These are phyloP conservation scores for Eupleurogrammus muticus DNA, from an alignment of 2,797 vertebrate genomes.

Conservation along the genomic window DNA sequence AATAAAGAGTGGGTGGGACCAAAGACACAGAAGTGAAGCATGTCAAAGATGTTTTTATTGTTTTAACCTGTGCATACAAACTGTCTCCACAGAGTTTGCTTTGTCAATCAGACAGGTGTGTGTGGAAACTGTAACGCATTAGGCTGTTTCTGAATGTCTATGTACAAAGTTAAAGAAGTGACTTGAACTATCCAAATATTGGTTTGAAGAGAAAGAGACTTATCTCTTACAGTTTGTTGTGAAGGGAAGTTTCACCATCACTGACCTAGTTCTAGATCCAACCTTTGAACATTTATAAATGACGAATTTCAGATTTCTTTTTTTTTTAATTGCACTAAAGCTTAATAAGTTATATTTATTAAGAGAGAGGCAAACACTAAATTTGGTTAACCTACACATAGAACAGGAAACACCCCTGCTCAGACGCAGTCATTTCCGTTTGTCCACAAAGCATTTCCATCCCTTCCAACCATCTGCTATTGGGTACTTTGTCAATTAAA, in stretches of 20 bases:
- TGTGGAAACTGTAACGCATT: constrained; percentile 29
- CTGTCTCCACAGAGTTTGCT: not conserved
- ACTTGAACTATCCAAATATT: constrained; percentile 39
- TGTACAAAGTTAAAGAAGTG: constrained; percentile 14
- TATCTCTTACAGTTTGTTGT: constrained; percentile 8
- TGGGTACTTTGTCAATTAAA: not conserved
- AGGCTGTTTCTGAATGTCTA: constrained; percentile 50
- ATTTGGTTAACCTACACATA: not conserved
- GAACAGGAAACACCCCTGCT: not conserved
- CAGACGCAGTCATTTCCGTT: not conserved
- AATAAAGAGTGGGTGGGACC: constrained; percentile 9
- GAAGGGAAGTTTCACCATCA: constrained; percentile 16
- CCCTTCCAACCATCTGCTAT: not conserved
- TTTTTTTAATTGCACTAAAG: not conserved
- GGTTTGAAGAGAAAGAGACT: constrained; percentile 22
- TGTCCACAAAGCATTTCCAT: not conserved
- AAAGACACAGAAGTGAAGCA: not conserved
- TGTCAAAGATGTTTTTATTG: not conserved
- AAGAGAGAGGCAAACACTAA: not conserved
- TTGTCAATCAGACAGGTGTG: constrained; percentile 7
- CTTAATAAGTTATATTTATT: not conserved
- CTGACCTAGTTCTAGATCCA: constrained; percentile 34
- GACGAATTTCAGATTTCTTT: not conserved
- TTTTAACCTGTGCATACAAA: not conserved
- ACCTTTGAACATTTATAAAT: accelerated